phyloP scores from a whole-genome alignment of 2,888 invertebrate genomes.

The Stenurella melanura region DNA sequence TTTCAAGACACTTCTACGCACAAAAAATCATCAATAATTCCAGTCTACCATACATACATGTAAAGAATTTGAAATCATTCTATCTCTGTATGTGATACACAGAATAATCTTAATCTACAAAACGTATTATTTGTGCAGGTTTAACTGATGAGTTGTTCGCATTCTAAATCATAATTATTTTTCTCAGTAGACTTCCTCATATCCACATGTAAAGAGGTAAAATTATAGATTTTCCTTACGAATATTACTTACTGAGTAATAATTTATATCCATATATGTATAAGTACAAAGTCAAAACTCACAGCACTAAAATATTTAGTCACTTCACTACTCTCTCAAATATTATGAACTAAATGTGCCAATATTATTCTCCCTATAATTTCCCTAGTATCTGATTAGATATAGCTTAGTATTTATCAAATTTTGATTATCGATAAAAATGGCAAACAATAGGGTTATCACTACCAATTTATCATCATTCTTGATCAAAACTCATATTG shows the following conservation, averaged over 20 bases:
- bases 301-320: neutral
- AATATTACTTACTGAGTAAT: conserved; percentile 17
- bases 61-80: no score
- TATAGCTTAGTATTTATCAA: conserved; percentile 14
- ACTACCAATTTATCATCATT: conserved; percentile 13
- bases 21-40: no score
- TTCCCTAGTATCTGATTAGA: conserved; percentile 19
- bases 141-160: no score
- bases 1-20: no score
- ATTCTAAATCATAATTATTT: no score
- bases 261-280: conserved; percentile 25
- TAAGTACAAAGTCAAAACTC: conserved; percentile 8
- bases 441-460: conserved; percentile 23
- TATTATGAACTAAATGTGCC: conserved; percentile 17
- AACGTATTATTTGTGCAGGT: no score
- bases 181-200: no score
- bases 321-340: conserved; percentile 16
- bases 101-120: no score
- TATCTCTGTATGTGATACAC: no score
- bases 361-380: conserved; percentile 34
- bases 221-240: neutral
- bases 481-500: neutral
- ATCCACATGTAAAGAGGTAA: no score
- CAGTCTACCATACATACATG: no score
- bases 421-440: conserved; percentile 29